phyloP scores from a whole-genome alignment of 2,888 invertebrate genomes.

The Nemapogon koenigi region DNA sequence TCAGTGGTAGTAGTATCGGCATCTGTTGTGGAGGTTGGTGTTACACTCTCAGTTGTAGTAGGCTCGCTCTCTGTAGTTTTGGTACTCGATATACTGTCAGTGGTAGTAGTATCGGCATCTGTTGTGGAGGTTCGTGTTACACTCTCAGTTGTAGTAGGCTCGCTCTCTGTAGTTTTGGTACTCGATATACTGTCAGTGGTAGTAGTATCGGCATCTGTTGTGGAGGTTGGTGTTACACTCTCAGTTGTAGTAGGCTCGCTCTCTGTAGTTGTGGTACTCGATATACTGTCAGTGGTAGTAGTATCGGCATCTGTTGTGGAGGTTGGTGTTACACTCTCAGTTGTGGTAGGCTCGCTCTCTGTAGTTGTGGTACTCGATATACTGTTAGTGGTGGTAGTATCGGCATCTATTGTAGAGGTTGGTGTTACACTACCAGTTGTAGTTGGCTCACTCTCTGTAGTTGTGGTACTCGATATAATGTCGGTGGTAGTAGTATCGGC shows the following conservation, averaged over 20 bases:
- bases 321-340: neutral
- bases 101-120: neutral
- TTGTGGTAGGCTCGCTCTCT: neutral
- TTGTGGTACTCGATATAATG: neutral
- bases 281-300: neutral
- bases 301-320: neutral
- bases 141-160: neutral
- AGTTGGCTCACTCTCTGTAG: neutral
- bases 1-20: neutral
- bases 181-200: slow-evolving; percentile 1
- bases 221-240: neutral
- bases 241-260: slow-evolving; percentile 1
- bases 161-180: slow-evolving; percentile 2
- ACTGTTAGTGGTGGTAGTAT: neutral
- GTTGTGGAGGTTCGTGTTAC: no score
- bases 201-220: neutral
- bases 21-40: neutral
- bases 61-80: no score
- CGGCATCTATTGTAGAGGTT: neutral
- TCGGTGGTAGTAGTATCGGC: slow-evolving; percentile 1
- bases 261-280: slow-evolving; percentile 1
- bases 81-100: neutral
- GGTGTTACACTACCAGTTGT: slow-evolving; percentile 1
- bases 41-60: neutral
- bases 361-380: neutral